Evolutionary conservation across 2,113 vertebrate genomes (phyloP), one percentile per base, ranked within the genome.

Genomic region (Tragelaphus buxtoni): DNA sequence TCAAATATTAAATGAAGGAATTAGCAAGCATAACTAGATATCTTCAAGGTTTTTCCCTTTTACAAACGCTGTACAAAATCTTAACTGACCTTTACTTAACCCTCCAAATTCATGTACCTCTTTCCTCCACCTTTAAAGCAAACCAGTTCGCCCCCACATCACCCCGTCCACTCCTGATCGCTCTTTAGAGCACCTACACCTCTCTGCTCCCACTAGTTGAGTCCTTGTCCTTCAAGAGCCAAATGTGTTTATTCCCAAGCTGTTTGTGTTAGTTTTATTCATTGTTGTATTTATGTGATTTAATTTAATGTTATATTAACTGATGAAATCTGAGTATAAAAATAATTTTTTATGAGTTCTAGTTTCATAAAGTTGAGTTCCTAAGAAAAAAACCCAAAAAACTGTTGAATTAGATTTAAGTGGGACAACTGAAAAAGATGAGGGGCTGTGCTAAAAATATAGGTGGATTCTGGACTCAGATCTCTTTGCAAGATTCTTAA

Each of bases 201-300:
- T 45, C 30, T 81, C 76, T 84, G 55, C 85, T 88, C 30, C 72
- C 32, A 4, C 79, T 35, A 24, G 17, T 32, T 53, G 58, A 51
- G 39, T 58, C 82, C 28, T 3, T 58, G 42, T 80, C 56, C 88
- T 91, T 7, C 1, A 7, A 45, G 77, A 95, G 93, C n/a, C 35
- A 3, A 1, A 22, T 69, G 81, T 90, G 39, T 91, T 92, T 94
- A 61, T 69, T 72, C 82, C 26, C 42, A 56, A 51, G 45, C 51
- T 92, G 61, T 88, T 90, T 81, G 30, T 85, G 53, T 72, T 84
- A n/a, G 42, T 85, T 86, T 95, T 89, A 51, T 58, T 90, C 60
- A 20, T 30, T 51, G 47, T 28, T 85, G 24, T 51, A 82, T 35
- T 77, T 82, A 60, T 58, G 20, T 86, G 30, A 84, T 85, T 82